phyloP scores from a whole-genome alignment of 1,140 invertebrate species.

The Nilaparvata lugens region DNA sequence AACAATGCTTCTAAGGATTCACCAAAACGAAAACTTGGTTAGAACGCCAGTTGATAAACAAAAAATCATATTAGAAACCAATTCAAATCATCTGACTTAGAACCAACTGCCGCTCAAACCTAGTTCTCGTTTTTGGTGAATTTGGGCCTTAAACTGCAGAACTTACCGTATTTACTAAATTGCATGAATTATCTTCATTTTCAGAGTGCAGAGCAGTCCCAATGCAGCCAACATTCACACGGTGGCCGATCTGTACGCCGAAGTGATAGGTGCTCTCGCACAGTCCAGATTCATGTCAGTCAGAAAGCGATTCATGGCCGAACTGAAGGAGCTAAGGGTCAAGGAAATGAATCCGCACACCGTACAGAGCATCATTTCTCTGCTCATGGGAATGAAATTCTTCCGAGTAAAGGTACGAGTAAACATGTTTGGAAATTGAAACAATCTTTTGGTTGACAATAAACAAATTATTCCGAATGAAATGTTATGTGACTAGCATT shows the following conservation, averaged over 20 bases:
- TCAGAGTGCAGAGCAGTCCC: conserved; percentile 75
- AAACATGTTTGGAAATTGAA: too few relatives aligned
- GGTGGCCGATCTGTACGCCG: conserved; percentile 95
- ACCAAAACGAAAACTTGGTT: too few relatives aligned
- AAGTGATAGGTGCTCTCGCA: conserved; percentile 96
- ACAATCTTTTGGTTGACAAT: too few relatives aligned
- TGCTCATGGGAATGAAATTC: conserved; percentile 99
- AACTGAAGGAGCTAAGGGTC: conserved; percentile 80
- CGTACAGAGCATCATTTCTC: conserved; percentile 91
- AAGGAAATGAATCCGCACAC: conserved; percentile 82
- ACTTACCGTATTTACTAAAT: too few relatives aligned
- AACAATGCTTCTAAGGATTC: too few relatives aligned
- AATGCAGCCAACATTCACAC: conserved; percentile 94
- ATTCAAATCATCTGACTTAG: too few relatives aligned
- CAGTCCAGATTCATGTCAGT: conserved; percentile 91
- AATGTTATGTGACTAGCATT: background rate
- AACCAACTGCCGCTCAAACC: too few relatives aligned
- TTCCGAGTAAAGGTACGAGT: conserved; percentile 83
- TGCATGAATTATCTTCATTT: too few relatives aligned
- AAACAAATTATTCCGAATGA: conserved; percentile 5
- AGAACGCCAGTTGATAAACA: too few relatives aligned
- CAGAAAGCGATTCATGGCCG: conserved; percentile 83
- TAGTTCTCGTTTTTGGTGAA: too few relatives aligned
- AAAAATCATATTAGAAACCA: too few relatives aligned
- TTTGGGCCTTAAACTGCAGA: too few relatives aligned